These are phyloP conservation scores for Sycophaga agraensis DNA, from an alignment of 1,140 invertebrate species.

Conservation along the genomic window DNA sequence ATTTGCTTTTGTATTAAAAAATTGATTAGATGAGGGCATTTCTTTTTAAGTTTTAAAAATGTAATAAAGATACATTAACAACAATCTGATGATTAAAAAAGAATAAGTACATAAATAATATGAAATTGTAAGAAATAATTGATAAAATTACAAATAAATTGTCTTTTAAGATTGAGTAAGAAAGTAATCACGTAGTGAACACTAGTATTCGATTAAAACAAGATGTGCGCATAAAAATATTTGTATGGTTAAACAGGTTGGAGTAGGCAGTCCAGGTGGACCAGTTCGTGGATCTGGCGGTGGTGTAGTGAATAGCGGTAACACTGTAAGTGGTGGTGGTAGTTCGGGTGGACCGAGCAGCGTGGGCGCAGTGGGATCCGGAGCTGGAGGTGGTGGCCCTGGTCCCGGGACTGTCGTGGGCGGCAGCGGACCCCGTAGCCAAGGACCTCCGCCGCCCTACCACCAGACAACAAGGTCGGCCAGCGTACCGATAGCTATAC, in stretches of 20 bases:
- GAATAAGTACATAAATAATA: too few relatives aligned
- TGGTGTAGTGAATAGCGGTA: slow-evolving; percentile 1
- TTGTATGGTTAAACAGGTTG: slow-evolving; percentile 17
- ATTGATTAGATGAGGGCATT: too few relatives aligned
- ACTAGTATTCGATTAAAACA: too few relatives aligned
- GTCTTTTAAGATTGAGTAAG: too few relatives aligned
- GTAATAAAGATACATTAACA: too few relatives aligned
- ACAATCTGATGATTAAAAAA: too few relatives aligned
- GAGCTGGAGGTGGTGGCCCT: neutral
- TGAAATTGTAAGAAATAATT: too few relatives aligned
- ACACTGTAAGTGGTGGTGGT: neutral
- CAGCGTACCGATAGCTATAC: slow-evolving; percentile 78
- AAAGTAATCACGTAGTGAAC: too few relatives aligned
- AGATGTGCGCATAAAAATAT: too few relatives aligned
- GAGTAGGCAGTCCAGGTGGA: slow-evolving; percentile 25
- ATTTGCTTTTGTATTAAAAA: too few relatives aligned
- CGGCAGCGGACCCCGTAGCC: slow-evolving; percentile 61
- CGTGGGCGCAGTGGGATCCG: neutral
- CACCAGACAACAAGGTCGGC: slow-evolving; percentile 79
- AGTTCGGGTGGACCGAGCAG: neutral
- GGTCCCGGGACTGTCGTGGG: slow-evolving; percentile 42
- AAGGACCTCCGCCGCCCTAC: slow-evolving; percentile 86
- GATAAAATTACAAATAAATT: too few relatives aligned
- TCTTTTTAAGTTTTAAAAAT: too few relatives aligned
- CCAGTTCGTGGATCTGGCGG: slow-evolving; percentile 7